phyloP scores from a whole-genome alignment of 92 coral and sea anemone genomes.

The Actinernus sp. region DNA sequence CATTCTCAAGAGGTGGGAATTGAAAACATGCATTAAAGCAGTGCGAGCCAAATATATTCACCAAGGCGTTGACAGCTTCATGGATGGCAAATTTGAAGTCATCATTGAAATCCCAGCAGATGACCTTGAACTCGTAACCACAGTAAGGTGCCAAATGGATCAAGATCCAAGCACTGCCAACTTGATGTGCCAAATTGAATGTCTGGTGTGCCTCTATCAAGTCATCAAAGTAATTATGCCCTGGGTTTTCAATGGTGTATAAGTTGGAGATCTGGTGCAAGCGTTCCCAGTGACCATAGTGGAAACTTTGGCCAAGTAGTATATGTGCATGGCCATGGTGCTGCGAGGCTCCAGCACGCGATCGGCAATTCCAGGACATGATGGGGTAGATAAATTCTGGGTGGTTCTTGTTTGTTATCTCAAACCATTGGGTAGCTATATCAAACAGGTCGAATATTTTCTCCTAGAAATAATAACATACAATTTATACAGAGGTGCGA shows the following conservation, averaged over 20 bases:
- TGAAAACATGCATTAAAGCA: constrained; percentile 71
- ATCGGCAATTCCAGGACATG: constrained; percentile 80
- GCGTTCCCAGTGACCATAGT: constrained; percentile 85
- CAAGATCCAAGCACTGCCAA: constrained; percentile 68
- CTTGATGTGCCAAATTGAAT: constrained; percentile 57
- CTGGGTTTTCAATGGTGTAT: constrained; percentile 64
- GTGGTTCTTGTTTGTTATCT: constrained; percentile 59
- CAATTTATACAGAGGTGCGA: too few relatives aligned
- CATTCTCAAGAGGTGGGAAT: constrained; percentile 74
- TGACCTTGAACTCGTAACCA: constrained; percentile 78
- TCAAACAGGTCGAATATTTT: constrained; percentile 70
- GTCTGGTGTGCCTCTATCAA: constrained; percentile 57
- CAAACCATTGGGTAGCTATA: constrained; percentile 74
- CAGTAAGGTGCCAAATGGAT: constrained; percentile 69
- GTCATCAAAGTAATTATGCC: constrained; percentile 71
- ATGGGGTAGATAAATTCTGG: constrained; percentile 71
- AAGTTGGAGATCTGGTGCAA: constrained; percentile 53
- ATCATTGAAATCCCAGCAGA: constrained; percentile 78
- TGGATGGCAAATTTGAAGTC: constrained; percentile 69
- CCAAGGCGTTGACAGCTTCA: constrained; percentile 61
- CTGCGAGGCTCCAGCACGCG: constrained; percentile 84
- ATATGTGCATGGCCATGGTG: constrained; percentile 87
- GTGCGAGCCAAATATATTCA: constrained; percentile 53
- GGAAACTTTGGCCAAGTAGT: constrained; percentile 71
- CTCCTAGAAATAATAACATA: too few relatives aligned